Base-by-base conservation (phyloP, 1,140 invertebrate genomes). In the Pteromalus puparum region DNA sequence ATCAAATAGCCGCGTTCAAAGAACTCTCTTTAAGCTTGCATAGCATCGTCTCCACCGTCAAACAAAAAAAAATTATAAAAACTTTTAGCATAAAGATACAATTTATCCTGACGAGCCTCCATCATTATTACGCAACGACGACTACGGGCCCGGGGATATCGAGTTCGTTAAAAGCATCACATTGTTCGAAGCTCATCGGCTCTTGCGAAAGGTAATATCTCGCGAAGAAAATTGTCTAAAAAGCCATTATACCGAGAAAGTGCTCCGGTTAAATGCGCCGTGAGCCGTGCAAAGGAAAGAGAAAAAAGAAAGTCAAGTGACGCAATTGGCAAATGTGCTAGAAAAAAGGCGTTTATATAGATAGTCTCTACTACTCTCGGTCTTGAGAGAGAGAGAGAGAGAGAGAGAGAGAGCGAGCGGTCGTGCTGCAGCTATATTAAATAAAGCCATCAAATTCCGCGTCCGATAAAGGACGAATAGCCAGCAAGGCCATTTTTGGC, bases 401-500 rank as follows among this genome's bases (percentile, higher is more conserved):
- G 26, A 70, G 67, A 7, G 3, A 3, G 42, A 42, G 18, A 1
- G 30, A 38, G 30, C 2, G 30, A 61, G 26, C 4, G 18, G 7
- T 65, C 13, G 65, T 4, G 65, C 13, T 74, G n/a, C 4, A 12
- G 7, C n/a, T 48, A 48, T 26, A 75, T 82, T 77, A 76, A 78
- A 83, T 72, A 78, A 83, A 84, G 26, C 24, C 74, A 28, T 70
- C 81, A 53, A 38, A 75, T 67, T 67, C 34, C 34, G 53, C 18
- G 48, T 74, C 30, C 21, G 70, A 80, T 75, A 80, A 84, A 80
- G 70, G 30, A 80, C 26, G 68, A 80, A 61, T 65, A 75, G 15
- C n/a, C 70, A 75, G 10, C 73, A 76, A 84, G 67, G 30, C 77
- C 77, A 75, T 84, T 84, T 84, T 80, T 84, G 83, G 83, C 76